Evolutionary conservation across 2,113 vertebrate species (phyloP), one percentile per base, ranked within the genome.

Genomic region (Epinephelus fuscoguttatus): DNA sequence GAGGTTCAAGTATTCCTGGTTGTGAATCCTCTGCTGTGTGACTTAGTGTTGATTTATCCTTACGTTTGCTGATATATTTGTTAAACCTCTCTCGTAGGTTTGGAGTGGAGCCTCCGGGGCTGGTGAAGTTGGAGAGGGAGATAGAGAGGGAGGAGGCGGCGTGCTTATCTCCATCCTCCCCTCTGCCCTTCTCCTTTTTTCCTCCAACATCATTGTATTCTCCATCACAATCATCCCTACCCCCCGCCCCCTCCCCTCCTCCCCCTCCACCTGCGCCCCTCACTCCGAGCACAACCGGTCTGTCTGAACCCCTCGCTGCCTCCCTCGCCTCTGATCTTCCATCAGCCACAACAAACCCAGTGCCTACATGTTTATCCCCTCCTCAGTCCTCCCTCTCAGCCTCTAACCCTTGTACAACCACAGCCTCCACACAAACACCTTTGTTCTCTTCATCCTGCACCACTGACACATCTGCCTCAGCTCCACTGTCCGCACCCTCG

Each of bases 121-220:
- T 99, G 89, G 98, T 99, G 92, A 98, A 98, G 91, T 25, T 99
- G 93, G 98, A 99, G 94, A 97, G 96, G 88, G 97, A 99, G 90
- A 97, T 98, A 84, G 98, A 98, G 89, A 97, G 96, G 92, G 97
- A 99, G 87, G 97, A 98, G 95, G 96, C 93, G 0, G 95, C 94
- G 62, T 95, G 96, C 60, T 89, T 94, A 23, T 97, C 97, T 7
- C 96, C 96, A 89, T 96, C 97, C 23, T 93, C 93, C 77, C 76
- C 86, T 59, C 85, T 91, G 42, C 70, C 82, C 21, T 69, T 90
- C 40, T 85, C 88, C 18, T 90, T 90, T 88, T 90, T 89, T 53
- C 80, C 88, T 21, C 68, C 86, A 70, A 25, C 87, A 18, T 82
- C 87, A 59, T 52, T 84, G 77, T 75, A 75, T 83, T 87, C 91